Evolutionary conservation across 2,888 invertebrate species (phyloP), one percentile per base, ranked within the genome.

Genomic region (Macrophya alboannulata): DNA sequence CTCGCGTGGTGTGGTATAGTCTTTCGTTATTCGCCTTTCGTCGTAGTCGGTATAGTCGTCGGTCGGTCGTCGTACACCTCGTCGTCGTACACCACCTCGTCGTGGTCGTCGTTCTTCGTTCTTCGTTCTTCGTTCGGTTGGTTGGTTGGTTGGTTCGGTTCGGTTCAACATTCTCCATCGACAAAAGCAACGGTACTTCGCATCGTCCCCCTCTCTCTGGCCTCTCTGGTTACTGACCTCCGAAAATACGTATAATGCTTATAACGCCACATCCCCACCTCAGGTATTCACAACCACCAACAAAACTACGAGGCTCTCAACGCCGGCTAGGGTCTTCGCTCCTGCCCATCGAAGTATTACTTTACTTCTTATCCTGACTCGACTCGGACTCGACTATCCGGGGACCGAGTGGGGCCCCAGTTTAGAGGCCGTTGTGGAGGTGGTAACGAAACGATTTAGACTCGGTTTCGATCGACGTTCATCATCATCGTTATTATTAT

Each of bases 151-250:
- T 55, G 84, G 55, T 86, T 87, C 87, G 87, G 88, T 86, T 88
- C 68, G 86, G 79, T 85, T 88, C 88, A 87, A 87, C 89, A 88
- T 88, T 88, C 89, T 87, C 82, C 87, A 86, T 87, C 91, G 90
- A 89, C 92, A 90, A 91, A 90, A 92, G 89, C 93, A 93, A 93
- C 93, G 93, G 93, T 92, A 93, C 92, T 92, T 92, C 90, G 86
- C 85, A 86, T 89, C 89, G 88, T 90, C 90, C 90, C 89, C 90
- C 91, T 91, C 90, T 87, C 90, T 89, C 90, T 88, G 40, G 86
- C 85, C 88, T 89, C 89, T 88, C 91, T 92, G 92, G 93, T 93
- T 93, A 93, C 93, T 93, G 92, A 93, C 92, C 93, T 93, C 93
- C 92, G 92, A 92, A 93, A 93, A 92, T 92, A 91, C 91, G 87